These are phyloP conservation scores for Onthophagus sagittarius DNA, from an alignment of 2,888 invertebrate species.

Conservation along the genomic window DNA sequence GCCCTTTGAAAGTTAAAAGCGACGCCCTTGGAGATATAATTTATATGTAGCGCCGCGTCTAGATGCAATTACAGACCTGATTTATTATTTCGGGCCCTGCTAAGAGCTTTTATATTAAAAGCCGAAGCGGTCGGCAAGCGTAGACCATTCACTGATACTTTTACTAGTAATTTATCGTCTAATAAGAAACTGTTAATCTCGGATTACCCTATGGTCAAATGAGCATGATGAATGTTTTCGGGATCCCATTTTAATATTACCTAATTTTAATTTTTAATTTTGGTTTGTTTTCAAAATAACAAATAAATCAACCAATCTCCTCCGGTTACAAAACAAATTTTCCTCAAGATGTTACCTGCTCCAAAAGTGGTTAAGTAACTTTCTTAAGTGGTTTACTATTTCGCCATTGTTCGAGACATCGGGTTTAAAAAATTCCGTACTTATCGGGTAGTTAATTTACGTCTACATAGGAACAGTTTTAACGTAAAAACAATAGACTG, in stretches of 20 bases:
- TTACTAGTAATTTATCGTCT: neutral
- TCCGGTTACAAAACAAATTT: too few species aligned
- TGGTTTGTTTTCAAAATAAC: too few species aligned
- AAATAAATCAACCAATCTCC: neutral
- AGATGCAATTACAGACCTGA: conserved; percentile 27
- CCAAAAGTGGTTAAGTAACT: neutral
- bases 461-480: conserved; percentile 19
- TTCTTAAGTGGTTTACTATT: neutral
- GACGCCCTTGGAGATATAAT: conserved; percentile 18
- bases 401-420: conserved; percentile 8
- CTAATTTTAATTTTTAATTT: too few species aligned
- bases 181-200: neutral
- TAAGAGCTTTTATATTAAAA: conserved; percentile 22
- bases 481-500: conserved; percentile 22
- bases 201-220: neutral
- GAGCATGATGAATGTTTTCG: neutral
- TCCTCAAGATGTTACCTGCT: too few species aligned
- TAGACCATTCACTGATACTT: neutral
- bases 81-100: conserved; percentile 21
- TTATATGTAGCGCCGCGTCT: conserved; percentile 24
- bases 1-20: neutral
- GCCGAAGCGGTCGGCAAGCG: neutral
- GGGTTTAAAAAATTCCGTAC: conserved; percentile 15
- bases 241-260: neutral
- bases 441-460: conserved; percentile 22